These are phyloP conservation scores for Harpalus rufipes DNA, from an alignment of 2,888 invertebrate species.

Conservation along the genomic window DNA sequence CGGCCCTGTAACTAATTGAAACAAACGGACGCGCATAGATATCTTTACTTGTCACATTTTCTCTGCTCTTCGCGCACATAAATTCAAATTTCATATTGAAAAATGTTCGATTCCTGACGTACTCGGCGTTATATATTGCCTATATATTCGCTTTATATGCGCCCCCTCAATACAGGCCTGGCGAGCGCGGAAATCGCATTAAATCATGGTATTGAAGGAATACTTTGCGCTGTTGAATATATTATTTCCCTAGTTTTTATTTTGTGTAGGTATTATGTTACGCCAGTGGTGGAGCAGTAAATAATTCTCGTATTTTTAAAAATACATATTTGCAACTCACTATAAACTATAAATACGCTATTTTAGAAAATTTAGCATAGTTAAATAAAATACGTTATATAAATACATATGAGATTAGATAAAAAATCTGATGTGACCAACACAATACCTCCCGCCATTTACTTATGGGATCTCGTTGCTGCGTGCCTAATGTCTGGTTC, in stretches of 20 bases:
- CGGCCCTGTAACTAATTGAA: constrained; percentile 59
- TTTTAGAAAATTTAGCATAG: too few relatives aligned
- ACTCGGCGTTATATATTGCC: constrained; percentile 64
- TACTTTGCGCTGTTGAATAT: constrained; percentile 1
- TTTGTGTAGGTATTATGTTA: constrained; percentile 15
- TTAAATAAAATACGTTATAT: too few relatives aligned
- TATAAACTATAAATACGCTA: too few relatives aligned
- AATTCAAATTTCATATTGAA: constrained; percentile 67
- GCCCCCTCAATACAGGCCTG: constrained; percentile 13
- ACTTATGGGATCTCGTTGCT: too few relatives aligned
- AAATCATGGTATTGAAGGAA: constrained; percentile 46
- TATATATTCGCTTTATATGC: constrained; percentile 57
- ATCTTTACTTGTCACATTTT: constrained; percentile 63
- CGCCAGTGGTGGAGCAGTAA: too few relatives aligned
- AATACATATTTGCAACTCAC: too few relatives aligned
- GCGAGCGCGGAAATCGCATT: constrained; percentile 42
- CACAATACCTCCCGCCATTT: too few relatives aligned
- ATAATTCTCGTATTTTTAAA: too few relatives aligned
- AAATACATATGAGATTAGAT: too few relatives aligned
- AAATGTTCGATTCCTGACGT: constrained; percentile 67
- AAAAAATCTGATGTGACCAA: too few relatives aligned
- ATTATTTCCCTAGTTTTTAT: constrained; percentile 12
- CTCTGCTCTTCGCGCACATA: constrained; percentile 49
- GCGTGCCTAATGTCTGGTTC: too few relatives aligned
- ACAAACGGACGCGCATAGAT: constrained; percentile 61